Conservation (phyloP, 2,797 vertebrate species). For the Atherinosoma microstoma region DNA sequence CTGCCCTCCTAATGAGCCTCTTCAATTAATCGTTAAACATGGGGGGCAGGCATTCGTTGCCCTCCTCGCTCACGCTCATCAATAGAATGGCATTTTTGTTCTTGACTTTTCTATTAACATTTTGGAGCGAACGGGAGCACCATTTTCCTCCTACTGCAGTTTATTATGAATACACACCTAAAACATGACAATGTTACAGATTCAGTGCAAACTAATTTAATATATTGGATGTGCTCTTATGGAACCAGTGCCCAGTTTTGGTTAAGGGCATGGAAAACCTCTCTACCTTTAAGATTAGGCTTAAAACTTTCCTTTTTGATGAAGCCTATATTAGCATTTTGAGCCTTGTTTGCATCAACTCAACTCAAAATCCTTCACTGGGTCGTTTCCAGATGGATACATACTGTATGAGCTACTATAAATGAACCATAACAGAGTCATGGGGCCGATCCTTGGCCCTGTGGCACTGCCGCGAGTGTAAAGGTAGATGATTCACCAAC, state of each 20-base stretch:
- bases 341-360: background rate
- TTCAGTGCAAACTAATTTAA: too few species aligned
- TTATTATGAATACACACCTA: too few species aligned
- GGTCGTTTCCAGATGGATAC: background rate
- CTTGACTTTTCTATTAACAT: constrained; percentile 65
- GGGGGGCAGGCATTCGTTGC: constrained; percentile 30
- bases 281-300: too few species aligned
- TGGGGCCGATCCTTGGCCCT: background rate
- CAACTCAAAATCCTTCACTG: too few species aligned
- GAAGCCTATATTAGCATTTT: background rate
- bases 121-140: constrained; percentile 13
- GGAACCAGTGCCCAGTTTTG: too few species aligned
- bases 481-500: background rate
- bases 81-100: constrained; percentile 74
- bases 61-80: constrained; percentile 47
- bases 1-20: constrained; percentile 59
- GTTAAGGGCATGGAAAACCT: too few species aligned
- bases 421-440: background rate
- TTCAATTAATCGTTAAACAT: constrained; percentile 74
- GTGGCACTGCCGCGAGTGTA: background rate
- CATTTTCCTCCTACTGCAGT: constrained; percentile 35
- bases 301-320: background rate
- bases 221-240: too few species aligned
- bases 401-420: background rate
- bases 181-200: background rate